phyloP scores from a whole-genome alignment of 2,888 invertebrate genomes.

The Serrognathus titanus region DNA sequence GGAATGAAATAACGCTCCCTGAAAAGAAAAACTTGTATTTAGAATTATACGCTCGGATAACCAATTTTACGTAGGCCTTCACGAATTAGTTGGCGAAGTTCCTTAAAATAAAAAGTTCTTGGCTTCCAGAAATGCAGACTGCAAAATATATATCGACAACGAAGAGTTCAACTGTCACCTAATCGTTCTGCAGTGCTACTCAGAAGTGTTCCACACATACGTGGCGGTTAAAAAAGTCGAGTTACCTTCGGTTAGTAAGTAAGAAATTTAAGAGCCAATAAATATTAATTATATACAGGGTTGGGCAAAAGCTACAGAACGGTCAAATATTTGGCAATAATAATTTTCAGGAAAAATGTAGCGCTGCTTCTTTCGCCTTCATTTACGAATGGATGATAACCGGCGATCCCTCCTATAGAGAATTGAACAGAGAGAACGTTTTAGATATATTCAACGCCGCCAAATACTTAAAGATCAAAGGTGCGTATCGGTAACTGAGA shows the following conservation, averaged over 20 bases:
- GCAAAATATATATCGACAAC: slow-evolving; percentile 60
- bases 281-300: too few species aligned
- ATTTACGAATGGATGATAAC: slow-evolving; percentile 82
- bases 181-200: slow-evolving; percentile 67
- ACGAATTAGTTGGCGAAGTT: slow-evolving; percentile 1
- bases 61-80: slow-evolving; percentile 62
- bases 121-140: slow-evolving; percentile 62
- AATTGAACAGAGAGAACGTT: slow-evolving; percentile 66
- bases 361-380: slow-evolving; percentile 61
- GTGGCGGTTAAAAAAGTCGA: slow-evolving; percentile 47
- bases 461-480: slow-evolving; percentile 67
- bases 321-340: too few species aligned
- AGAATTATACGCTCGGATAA: slow-evolving; percentile 62
- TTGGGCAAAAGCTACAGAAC: too few species aligned
- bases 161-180: slow-evolving; percentile 68
- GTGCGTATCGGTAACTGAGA: slow-evolving; percentile 36
- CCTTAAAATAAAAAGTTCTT: background rate
- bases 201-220: slow-evolving; percentile 58
- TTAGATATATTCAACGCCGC: slow-evolving; percentile 71
- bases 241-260: slow-evolving; percentile 40
- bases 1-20: slow-evolving; percentile 61
- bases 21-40: slow-evolving; percentile 66
- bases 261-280: too few species aligned
- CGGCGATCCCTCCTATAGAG: slow-evolving; percentile 60
- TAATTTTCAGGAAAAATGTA: slow-evolving; percentile 42